Evolutionary conservation across 2,888 invertebrate genomes (phyloP).

Genomic region (Adineta ricciae): DNA sequence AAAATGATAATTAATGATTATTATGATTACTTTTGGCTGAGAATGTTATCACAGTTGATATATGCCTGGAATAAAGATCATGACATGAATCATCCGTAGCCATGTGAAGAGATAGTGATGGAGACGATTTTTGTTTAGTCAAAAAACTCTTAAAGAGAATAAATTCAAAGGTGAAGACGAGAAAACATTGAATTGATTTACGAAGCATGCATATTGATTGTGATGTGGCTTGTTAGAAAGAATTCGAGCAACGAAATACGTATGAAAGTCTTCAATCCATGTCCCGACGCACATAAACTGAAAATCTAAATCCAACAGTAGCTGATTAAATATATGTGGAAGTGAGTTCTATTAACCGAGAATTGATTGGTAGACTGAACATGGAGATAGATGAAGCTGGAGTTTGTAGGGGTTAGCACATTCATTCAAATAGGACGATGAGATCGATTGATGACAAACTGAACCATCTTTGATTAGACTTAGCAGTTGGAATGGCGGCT

Average conservation of each 20-base stretch:
- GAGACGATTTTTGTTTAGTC: neutral
- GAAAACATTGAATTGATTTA: neutral
- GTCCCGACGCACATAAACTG: neutral
- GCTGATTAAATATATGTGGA: no score
- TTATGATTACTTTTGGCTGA: neutral
- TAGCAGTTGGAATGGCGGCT: neutral
- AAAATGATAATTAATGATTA: no score
- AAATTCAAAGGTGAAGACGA: neutral
- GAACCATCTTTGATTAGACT: neutral
- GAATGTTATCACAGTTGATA: neutral
- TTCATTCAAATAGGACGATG: neutral
- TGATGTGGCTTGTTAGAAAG: neutral
- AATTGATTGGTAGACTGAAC: neutral
- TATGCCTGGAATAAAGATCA: neutral
- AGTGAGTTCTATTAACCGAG: neutral
- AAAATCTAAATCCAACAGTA: neutral
- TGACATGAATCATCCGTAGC: neutral
- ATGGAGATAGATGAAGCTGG: neutral
- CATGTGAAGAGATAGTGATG: neutral
- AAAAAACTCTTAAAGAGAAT: neutral
- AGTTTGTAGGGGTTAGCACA: neutral
- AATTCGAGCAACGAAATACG: neutral
- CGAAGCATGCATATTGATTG: constrained; percentile 8
- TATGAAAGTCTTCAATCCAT: constrained; percentile 4
- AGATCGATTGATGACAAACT: neutral